A percentile compares a stretch with the other conserved stretches of the same genome.
Conservation (phyloP, 2,888 invertebrate species). For the Ectobius pallidus region DNA sequence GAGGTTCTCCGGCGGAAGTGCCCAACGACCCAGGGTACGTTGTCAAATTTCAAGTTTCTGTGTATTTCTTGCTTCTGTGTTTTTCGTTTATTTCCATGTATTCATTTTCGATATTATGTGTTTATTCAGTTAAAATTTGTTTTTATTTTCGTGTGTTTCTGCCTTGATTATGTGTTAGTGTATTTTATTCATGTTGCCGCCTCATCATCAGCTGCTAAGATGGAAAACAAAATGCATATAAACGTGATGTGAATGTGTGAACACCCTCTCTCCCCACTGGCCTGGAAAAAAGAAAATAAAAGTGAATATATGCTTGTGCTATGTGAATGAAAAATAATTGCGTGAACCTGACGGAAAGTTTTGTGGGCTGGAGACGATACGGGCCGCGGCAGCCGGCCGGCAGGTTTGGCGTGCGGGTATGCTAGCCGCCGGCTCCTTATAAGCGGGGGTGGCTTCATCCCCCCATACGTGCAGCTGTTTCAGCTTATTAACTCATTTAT, state of each 20-base stretch:
- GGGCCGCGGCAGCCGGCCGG: not conserved
- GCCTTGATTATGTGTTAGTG: not conserved
- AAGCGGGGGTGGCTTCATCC: too few species aligned
- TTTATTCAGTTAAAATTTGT: not conserved
- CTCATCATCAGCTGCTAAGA: not conserved
- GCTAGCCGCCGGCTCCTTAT: too few species aligned
- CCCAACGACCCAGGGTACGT: slow-evolving; percentile 93
- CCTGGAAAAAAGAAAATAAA: too few species aligned
- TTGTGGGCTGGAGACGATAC: not conserved
- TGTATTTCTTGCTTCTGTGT: slow-evolving; percentile 1
- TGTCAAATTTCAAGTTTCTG: not conserved
- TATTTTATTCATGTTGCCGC: not conserved
- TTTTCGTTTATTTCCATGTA: not conserved
- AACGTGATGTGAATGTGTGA: slow-evolving; percentile 8
- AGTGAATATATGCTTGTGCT: too few species aligned
- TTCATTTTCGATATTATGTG: not conserved
- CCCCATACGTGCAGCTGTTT: too few species aligned
- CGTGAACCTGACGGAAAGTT: not conserved
- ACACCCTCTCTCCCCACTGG: not conserved
- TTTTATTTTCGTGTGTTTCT: slow-evolving; percentile 2
- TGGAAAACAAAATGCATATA: not conserved
- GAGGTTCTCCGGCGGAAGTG: slow-evolving; percentile 86
- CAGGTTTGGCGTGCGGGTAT: too few species aligned
- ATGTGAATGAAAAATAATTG: too few species aligned
- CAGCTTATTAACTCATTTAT: too few species aligned